These are phyloP conservation scores for Lamellibrachia satsuma DNA, from an alignment of 2,888 invertebrate genomes.

Conservation along the genomic window DNA sequence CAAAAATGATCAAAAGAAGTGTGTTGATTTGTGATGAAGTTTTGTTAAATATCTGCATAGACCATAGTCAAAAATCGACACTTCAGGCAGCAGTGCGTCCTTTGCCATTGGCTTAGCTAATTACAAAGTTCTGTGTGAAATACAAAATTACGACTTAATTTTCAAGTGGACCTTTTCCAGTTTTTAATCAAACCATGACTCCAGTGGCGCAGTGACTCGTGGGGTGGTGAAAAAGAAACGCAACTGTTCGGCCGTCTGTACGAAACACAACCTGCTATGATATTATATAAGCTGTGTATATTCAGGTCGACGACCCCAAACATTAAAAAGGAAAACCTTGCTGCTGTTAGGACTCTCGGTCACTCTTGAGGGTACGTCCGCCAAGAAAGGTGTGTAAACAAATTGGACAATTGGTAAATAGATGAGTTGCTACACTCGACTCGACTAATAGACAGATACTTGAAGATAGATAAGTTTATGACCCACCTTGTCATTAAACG, in stretches of 20 bases:
- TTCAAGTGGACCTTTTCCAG: background rate
- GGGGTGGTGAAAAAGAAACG: background rate
- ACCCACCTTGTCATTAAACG: conserved; percentile 8
- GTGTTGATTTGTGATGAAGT: too few species aligned
- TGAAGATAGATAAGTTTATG: background rate
- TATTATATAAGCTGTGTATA: too few species aligned
- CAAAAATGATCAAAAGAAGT: too few species aligned
- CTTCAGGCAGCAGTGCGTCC: too few species aligned
- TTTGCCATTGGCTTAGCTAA: too few species aligned
- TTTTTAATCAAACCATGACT: background rate
- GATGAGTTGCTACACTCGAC: background rate
- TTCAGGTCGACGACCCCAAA: background rate
- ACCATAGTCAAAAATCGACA: too few species aligned
- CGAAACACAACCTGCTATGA: background rate
- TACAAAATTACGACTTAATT: background rate
- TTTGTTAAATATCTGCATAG: too few species aligned
- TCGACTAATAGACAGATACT: background rate
- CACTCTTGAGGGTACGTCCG: background rate
- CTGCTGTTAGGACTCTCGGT: background rate
- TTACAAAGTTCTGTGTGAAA: too few species aligned
- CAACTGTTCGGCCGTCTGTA: background rate
- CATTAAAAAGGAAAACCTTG: background rate
- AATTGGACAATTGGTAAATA: background rate
- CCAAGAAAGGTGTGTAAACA: background rate
- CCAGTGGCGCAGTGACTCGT: background rate